phyloP scores from a whole-genome alignment of 1,140 invertebrate genomes.

The Ganaspis sp. region DNA sequence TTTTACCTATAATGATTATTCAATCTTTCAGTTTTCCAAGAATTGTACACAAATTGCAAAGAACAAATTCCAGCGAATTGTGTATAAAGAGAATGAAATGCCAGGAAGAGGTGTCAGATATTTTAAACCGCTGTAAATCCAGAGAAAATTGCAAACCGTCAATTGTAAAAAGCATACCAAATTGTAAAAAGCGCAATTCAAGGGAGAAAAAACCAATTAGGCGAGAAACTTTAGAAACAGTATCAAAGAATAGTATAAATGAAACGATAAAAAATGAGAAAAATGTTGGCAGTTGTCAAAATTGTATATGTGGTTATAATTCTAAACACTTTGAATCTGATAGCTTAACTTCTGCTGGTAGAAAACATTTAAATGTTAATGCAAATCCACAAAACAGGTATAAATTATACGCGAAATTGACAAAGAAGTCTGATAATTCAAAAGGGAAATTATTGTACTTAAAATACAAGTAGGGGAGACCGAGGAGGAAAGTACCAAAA shows the following conservation, averaged over 20 bases:
- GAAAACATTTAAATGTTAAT: background rate
- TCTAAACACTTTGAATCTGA: background rate
- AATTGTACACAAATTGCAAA: background rate
- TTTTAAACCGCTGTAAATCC: background rate
- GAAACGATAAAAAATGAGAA: background rate
- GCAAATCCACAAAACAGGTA: background rate
- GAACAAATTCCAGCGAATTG: background rate
- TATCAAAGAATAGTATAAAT: background rate
- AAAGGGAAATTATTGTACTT: background rate
- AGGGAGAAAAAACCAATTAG: background rate
- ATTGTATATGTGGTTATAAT: background rate
- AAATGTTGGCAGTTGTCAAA: background rate
- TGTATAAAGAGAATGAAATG: slow-evolving; percentile 20
- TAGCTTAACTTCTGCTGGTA: background rate
- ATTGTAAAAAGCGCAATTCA: background rate
- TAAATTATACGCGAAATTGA: slow-evolving; percentile 1
- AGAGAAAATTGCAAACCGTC: background rate
- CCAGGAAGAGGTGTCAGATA: background rate
- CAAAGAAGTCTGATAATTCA: background rate
- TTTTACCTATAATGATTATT: too few species aligned
- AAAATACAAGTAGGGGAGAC: background rate
- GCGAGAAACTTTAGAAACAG: background rate
- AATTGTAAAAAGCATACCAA: background rate
- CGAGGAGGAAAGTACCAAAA: too few species aligned
- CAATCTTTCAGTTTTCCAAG: slow-evolving; percentile 15